Percentiles rank a stretch among this genome's conserved stretches.
Conservation (phyloP, 2,888 invertebrate species). For the Hirudinaria manillensis region DNA sequence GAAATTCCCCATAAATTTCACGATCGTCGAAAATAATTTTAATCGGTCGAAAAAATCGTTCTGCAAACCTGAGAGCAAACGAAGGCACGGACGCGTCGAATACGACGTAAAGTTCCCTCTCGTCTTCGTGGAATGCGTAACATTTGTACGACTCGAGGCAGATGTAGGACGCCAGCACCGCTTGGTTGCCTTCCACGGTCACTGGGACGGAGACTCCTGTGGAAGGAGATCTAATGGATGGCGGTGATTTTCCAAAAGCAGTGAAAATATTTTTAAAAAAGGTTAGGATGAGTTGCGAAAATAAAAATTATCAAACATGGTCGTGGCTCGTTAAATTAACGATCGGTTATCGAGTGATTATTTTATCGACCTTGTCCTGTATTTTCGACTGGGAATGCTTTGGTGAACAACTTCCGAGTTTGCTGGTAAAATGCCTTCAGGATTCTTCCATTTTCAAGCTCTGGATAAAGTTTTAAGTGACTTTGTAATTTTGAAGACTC, state of each 20-base stretch:
- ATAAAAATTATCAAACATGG: too few relatives aligned
- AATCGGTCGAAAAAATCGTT: too few relatives aligned
- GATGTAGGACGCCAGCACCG: background rate
- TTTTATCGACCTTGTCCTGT: background rate
- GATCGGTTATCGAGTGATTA: too few relatives aligned
- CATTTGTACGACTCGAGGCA: conserved; percentile 4
- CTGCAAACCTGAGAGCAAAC: background rate
- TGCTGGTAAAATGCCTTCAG: conserved; percentile 9
- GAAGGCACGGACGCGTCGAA: background rate
- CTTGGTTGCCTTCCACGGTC: background rate
- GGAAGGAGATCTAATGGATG: too few relatives aligned
- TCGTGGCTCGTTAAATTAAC: too few relatives aligned
- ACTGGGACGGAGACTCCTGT: background rate
- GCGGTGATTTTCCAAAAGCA: too few relatives aligned
- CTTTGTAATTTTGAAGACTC: background rate
- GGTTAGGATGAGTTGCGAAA: too few relatives aligned
- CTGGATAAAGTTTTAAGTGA: background rate
- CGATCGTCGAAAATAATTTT: too few relatives aligned
- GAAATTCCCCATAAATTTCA: background rate
- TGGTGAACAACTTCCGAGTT: background rate
- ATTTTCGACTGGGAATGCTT: background rate
- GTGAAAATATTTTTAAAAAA: too few relatives aligned
- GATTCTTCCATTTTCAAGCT: background rate
- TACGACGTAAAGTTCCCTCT: background rate
- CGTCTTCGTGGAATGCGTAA: background rate